phyloP scores from a whole-genome alignment of 2,113 vertebrate genomes.

The Lamprologus sp. region DNA sequence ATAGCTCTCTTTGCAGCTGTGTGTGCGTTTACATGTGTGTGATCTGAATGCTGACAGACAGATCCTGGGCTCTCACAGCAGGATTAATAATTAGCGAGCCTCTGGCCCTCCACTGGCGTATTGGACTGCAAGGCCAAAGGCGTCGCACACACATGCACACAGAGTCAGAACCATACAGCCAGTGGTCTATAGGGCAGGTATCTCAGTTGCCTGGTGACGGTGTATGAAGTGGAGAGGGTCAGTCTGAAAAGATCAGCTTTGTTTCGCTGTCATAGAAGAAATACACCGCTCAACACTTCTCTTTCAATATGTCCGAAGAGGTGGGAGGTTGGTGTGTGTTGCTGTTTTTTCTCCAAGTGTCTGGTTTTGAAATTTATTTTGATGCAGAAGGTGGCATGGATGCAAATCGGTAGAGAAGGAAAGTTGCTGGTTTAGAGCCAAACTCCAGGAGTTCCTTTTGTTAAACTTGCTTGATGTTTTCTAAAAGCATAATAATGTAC shows the following conservation, averaged over 20 bases:
- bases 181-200: slow-evolving; percentile 32
- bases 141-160: slow-evolving; percentile 3
- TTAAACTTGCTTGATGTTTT: background rate
- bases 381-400: background rate
- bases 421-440: background rate
- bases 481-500: background rate
- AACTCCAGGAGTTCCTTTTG: background rate
- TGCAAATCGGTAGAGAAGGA: background rate
- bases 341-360: background rate
- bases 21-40: slow-evolving; percentile 15
- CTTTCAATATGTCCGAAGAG: slow-evolving; percentile 52
- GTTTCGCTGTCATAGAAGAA: slow-evolving; percentile 43
- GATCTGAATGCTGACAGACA: slow-evolving; percentile 64
- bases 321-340: slow-evolving; percentile 52
- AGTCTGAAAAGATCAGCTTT: slow-evolving; percentile 47
- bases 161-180: slow-evolving; percentile 1
- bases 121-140: slow-evolving; percentile 56
- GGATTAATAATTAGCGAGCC: slow-evolving; percentile 75
- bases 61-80: slow-evolving; percentile 50
- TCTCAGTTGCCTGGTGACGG: slow-evolving; percentile 53
- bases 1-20: background rate
- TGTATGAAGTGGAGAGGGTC: slow-evolving; percentile 29
- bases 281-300: slow-evolving; percentile 38
- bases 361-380: background rate
- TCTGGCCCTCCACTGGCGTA: slow-evolving; percentile 59